Evolutionary conservation across 2,888 invertebrate species (phyloP), one percentile per base, ranked within the genome.

Genomic region (Sarcophaga caerulescens): DNA sequence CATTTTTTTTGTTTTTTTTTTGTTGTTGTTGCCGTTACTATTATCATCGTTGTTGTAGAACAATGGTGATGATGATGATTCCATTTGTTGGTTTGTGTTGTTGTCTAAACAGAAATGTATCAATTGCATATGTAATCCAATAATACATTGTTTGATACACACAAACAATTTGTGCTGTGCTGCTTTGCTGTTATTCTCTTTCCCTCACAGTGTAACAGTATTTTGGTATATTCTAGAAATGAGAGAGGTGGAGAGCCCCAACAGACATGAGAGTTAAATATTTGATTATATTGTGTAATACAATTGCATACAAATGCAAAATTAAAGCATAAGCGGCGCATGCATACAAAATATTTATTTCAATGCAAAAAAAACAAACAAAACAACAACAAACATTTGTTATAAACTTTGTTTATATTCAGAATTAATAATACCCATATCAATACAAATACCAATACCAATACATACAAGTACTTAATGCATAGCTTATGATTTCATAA

Each of bases 71-170:
- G 17, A 47, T 71, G 10, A 52, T 71, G 23, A 35, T 66, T 52
- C 52, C 52, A 6, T 52, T 70, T 17, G 25, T 10, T 47, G 3
- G 1, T 47, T 21, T 71, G 45, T 76, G 77, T 59, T 70, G 14
- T 44, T 17, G 44, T 66, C 52, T 73, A 17, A 17, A 35, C 8
- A 21, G 60, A 77, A 77, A 60, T 77, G 82, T 82, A 82, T 82
- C 82, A 71, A 82, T 82, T 82, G 82, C 77, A 82, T 77, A 52
- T n/a, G 65, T 77, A 82, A 77, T 77, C 60, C 82, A 60, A 82
- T 82, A 59, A 77, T 66, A 71, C 77, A 77, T 77, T 82, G 71
- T 71, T 59, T 77, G 77, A 82, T 77, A 73, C 77, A 14, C 45
- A 66, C 10, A 66, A 47, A 76, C 70, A 45, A 76, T 4, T 63